Evolutionary conservation across 2,888 invertebrate genomes (phyloP).

Genomic region (Trichogramma dendrolimi): DNA sequence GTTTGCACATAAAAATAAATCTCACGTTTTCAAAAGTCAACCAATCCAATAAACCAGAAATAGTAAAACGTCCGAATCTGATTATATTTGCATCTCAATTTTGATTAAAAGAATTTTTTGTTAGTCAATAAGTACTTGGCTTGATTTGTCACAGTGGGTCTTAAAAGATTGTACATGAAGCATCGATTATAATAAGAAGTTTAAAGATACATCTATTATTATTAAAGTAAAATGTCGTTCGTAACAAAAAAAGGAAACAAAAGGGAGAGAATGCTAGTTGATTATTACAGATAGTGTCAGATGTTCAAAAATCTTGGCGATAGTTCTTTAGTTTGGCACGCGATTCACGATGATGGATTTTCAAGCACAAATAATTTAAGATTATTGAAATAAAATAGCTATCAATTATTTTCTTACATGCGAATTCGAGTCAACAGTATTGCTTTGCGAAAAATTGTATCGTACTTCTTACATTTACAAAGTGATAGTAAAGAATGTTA

Average conservation of each 20-base stretch:
- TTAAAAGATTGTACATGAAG: slow-evolving; percentile 19
- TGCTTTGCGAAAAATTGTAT: too few species aligned
- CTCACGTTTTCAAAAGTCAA: not conserved
- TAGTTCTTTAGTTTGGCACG: slow-evolving; percentile 15
- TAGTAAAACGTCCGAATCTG: slow-evolving; percentile 25
- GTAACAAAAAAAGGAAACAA: not conserved
- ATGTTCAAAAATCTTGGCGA: slow-evolving; percentile 9
- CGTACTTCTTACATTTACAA: too few species aligned
- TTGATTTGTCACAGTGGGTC: slow-evolving; percentile 21
- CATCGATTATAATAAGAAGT: slow-evolving; percentile 23
- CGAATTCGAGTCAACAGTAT: too few species aligned
- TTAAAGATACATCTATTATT: slow-evolving; percentile 18
- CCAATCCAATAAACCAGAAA: not conserved
- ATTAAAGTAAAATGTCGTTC: slow-evolving; percentile 8
- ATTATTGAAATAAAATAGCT: too few species aligned
- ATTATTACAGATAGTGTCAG: slow-evolving; percentile 22
- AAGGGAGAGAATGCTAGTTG: not conserved
- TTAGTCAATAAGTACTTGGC: slow-evolving; percentile 25
- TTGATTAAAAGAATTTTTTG: slow-evolving; percentile 16
- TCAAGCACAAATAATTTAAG: slow-evolving; percentile 28
- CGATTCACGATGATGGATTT: slow-evolving; percentile 13
- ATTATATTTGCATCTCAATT: slow-evolving; percentile 25
- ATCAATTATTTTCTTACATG: too few species aligned
- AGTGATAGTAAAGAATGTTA: too few species aligned
- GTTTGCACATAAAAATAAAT: not conserved